phyloP scores from a whole-genome alignment of 2,113 vertebrate genomes.

The Gymnorhina tibicen region DNA sequence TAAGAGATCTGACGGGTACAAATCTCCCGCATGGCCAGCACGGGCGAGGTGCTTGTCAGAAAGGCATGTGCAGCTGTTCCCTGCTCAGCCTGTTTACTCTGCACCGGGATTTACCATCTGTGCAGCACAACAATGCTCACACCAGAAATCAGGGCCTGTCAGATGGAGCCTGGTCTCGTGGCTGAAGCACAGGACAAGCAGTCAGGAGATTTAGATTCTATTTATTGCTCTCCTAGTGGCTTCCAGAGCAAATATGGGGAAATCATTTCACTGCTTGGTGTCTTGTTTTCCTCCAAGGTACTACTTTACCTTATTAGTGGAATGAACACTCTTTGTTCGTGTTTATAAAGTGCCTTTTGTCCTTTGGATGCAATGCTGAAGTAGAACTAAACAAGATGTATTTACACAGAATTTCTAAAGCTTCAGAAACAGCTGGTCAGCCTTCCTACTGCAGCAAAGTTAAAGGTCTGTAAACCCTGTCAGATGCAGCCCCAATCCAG shows the following conservation, averaged over 20 bases:
- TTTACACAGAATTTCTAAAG: background rate
- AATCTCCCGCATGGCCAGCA: background rate
- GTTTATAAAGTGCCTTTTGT: background rate
- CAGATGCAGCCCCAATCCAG: background rate
- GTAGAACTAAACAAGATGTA: background rate
- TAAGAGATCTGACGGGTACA: background rate
- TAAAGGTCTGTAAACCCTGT: background rate
- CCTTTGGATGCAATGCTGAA: background rate
- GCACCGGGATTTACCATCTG: constrained; percentile 36
- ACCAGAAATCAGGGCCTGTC: background rate
- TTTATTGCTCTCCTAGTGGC: constrained; percentile 24
- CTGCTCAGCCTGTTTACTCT: background rate
- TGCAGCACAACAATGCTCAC: constrained; percentile 21
- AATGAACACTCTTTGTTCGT: background rate
- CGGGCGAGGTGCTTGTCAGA: background rate
- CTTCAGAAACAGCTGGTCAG: background rate
- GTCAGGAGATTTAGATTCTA: constrained; percentile 46
- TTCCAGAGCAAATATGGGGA: background rate
- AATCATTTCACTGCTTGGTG: background rate
- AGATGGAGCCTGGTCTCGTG: constrained; percentile 21
- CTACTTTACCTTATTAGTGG: background rate
- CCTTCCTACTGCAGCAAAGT: background rate
- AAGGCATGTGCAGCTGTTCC: constrained; percentile 27
- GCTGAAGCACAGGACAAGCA: constrained; percentile 46
- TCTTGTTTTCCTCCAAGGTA: background rate